Conservation (phyloP, 1,140 invertebrate genomes). For the Nasonia vitripennis region DNA sequence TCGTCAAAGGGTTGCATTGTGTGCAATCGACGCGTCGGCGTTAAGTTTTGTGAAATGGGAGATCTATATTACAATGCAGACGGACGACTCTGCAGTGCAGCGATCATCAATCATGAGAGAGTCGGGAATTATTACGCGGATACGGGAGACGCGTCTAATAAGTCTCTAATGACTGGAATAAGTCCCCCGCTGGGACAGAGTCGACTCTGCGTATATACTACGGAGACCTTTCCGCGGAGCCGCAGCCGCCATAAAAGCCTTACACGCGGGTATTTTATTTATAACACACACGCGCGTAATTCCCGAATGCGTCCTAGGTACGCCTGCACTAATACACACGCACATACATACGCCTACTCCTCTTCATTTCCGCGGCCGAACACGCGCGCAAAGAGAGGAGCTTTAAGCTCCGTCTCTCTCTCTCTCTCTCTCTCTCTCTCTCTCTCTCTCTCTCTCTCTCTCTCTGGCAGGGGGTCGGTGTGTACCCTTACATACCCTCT, state of each 20-base stretch:
- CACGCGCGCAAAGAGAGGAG: background rate
- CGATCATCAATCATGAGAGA: slow-evolving; percentile 31
- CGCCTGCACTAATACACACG: no score
- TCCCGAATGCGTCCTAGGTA: background rate
- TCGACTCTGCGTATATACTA: no score
- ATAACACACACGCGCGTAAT: background rate
- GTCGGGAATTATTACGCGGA: background rate
- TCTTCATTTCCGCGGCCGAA: background rate
- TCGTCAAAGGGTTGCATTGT: background rate
- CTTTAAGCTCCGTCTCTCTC: background rate
- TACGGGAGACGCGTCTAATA: background rate
- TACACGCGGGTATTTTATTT: background rate
- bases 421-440: no score
- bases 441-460: no score
- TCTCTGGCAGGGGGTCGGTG: background rate
- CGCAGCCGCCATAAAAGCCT: no score
- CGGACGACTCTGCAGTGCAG: background rate
- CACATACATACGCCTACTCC: no score
- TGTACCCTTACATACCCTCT: slow-evolving; percentile 17
- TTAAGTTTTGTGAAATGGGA: background rate
- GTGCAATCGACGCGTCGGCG: background rate
- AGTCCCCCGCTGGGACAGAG: background rate
- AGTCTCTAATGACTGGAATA: slow-evolving; percentile 12
- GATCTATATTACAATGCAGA: background rate
- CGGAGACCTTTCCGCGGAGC: no score